These are phyloP conservation scores for Euwallacea similis DNA, from an alignment of 1,140 invertebrate genomes.

Conservation along the genomic window DNA sequence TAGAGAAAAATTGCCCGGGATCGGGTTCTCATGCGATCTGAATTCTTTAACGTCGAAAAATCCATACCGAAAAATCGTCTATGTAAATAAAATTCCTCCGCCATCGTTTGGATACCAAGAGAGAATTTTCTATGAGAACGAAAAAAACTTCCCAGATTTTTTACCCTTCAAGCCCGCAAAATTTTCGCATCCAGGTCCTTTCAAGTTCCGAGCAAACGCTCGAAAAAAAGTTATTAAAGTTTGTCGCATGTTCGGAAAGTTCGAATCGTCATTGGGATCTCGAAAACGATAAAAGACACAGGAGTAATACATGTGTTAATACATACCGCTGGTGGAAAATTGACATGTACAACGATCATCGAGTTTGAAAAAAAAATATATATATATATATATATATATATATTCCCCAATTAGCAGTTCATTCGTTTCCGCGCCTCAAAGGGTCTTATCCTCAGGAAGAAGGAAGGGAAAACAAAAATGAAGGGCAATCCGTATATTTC, in stretches of 20 bases:
- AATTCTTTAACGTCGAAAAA: constrained; percentile 39
- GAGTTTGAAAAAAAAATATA: no score
- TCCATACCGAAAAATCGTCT: constrained; percentile 34
- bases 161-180: not conserved
- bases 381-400: no score
- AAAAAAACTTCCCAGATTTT: not conserved
- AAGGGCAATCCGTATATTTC: constrained; percentile 51
- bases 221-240: no score
- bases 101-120: not conserved
- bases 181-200: no score
- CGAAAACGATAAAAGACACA: no score
- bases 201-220: no score
- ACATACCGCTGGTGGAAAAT: no score
- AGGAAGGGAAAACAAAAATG: constrained; percentile 50
- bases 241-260: no score
- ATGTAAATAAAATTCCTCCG: constrained; percentile 33
- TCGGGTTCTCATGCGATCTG: constrained; percentile 39
- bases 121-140: not conserved
- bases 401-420: no score
- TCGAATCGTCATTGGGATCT: no score
- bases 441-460: constrained; percentile 51
- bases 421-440: constrained; percentile 17
- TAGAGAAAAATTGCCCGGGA: constrained; percentile 36
- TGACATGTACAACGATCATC: no score
- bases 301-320: no score